phyloP scores from a whole-genome alignment of 2,113 vertebrate genomes.

The Menidia beryllina region DNA sequence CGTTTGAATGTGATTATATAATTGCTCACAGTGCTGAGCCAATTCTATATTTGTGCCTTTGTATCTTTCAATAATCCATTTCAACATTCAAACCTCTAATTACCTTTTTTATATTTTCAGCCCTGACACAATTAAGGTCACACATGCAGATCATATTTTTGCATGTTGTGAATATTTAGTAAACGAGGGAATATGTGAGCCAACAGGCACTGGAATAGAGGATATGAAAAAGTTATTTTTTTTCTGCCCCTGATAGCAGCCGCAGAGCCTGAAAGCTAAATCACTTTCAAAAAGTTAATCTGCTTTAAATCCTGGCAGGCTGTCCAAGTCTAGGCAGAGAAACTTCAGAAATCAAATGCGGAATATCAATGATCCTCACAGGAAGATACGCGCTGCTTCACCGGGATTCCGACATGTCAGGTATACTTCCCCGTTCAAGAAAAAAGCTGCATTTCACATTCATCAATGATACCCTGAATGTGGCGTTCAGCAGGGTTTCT shows the following conservation, averaged over 20 bases:
- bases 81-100: slow-evolving; percentile 33
- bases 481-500: neutral
- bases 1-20: slow-evolving; percentile 5
- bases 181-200: slow-evolving; percentile 13
- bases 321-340: slow-evolving; percentile 64
- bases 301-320: slow-evolving; percentile 70
- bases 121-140: slow-evolving; percentile 19
- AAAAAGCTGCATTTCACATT: slow-evolving; percentile 4
- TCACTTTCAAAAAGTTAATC: slow-evolving; percentile 77
- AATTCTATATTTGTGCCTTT: slow-evolving; percentile 19
- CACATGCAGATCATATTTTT: slow-evolving; percentile 29
- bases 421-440: neutral
- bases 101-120: slow-evolving; percentile 35
- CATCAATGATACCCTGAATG: neutral
- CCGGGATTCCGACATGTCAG: slow-evolving; percentile 28
- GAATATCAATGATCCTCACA: slow-evolving; percentile 57
- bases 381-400: slow-evolving; percentile 28
- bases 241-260: slow-evolving; percentile 42
- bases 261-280: slow-evolving; percentile 64
- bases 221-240: slow-evolving; percentile 40
- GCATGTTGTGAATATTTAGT: slow-evolving; percentile 38
- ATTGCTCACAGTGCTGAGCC: neutral
- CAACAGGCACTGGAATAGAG: slow-evolving; percentile 1
- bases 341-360: slow-evolving; percentile 67
- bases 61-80: slow-evolving; percentile 31